These are phyloP conservation scores for Aldrovandia affinis DNA, from an alignment of 2,797 vertebrate species.

Conservation along the genomic window DNA sequence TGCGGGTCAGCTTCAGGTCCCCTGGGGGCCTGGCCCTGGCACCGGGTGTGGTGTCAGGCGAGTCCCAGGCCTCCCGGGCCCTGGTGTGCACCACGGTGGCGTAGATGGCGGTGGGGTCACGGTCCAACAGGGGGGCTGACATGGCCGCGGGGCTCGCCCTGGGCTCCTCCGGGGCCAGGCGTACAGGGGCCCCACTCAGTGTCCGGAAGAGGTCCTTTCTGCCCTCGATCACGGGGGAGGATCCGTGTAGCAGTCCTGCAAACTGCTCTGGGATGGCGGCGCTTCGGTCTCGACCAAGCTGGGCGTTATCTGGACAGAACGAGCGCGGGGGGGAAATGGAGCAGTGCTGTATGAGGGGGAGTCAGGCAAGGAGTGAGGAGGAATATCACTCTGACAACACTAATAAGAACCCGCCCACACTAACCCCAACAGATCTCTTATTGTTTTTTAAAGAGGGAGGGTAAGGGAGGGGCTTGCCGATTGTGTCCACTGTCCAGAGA, in stretches of 20 bases:
- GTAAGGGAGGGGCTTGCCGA: conserved; percentile 5
- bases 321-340: not conserved
- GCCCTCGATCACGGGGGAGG: not conserved
- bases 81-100: conserved; percentile 67
- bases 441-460: not conserved
- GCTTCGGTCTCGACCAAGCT: conserved; percentile 29
- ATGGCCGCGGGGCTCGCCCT: not conserved
- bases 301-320: conserved; percentile 32
- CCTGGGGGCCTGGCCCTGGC: conserved; percentile 82
- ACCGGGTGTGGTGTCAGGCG: conserved; percentile 40
- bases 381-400: not conserved
- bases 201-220: conserved; percentile 7
- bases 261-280: conserved; percentile 12
- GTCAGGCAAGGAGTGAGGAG: conserved; percentile 1
- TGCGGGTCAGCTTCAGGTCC: conserved; percentile 93
- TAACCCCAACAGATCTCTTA: not conserved
- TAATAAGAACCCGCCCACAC: conserved; percentile 21
- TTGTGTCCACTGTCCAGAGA: conserved; percentile 45
- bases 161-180: not conserved
- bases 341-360: not conserved
- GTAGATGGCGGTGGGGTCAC: conserved; percentile 67
- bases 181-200: conserved; percentile 17
- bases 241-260: not conserved
- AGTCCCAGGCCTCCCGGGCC: conserved; percentile 45
- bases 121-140: conserved; percentile 26